A percentile compares a stretch with the other conserved stretches of the same genome.
These are phyloP conservation scores for Noctilio leporinus DNA, from an alignment of 2,113 vertebrate species.

Conservation along the genomic window DNA sequence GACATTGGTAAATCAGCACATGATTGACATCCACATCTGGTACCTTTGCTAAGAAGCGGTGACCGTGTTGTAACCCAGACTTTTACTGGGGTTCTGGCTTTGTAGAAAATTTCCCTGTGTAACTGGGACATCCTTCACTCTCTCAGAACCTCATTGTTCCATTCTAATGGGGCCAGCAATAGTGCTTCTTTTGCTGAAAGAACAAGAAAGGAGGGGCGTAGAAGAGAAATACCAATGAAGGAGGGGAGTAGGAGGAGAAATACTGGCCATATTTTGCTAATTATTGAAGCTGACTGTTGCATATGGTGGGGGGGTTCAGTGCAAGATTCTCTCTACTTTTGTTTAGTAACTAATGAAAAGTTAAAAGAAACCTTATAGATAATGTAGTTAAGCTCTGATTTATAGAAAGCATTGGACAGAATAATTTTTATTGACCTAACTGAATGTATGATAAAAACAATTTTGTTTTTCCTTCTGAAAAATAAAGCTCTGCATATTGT, in stretches of 20 bases:
- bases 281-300: neutral
- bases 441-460: neutral
- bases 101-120: neutral
- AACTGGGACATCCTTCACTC: neutral
- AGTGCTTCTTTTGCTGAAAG: neutral
- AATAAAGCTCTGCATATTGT: neutral
- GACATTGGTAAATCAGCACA: neutral
- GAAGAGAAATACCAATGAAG: neutral
- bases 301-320: rapidly evolving
- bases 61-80: neutral
- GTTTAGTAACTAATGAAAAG: neutral
- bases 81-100: neutral
- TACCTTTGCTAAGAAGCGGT: neutral
- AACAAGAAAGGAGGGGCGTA: neutral
- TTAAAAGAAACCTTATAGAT: neutral
- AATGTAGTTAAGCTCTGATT: neutral
- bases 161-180: neutral
- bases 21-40: neutral
- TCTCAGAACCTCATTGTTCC: neutral
- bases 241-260: too few relatives aligned
- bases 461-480: conserved; percentile 1
- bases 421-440: neutral
- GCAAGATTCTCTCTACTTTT: neutral
- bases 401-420: neutral
- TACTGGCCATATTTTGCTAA: neutral